Conservation (phyloP, 2,113 vertebrate genomes). For the Gambusia holbrooki region DNA sequence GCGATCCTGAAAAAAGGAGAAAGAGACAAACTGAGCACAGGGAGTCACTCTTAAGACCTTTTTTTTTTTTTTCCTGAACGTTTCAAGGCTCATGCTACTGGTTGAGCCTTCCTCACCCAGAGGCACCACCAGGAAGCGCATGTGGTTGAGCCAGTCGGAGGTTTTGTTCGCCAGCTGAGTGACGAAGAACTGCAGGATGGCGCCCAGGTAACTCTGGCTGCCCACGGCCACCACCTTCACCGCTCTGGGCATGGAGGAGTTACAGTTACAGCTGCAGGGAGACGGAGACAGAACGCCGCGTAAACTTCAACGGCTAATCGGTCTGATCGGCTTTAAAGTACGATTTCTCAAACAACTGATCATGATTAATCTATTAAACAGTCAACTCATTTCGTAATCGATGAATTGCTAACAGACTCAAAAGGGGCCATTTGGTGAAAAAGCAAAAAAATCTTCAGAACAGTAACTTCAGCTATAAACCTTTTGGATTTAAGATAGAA, state of each 20-base stretch:
- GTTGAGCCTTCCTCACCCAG: slow-evolving; percentile 77
- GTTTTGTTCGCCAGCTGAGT: slow-evolving; percentile 90
- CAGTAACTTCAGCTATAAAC: no score
- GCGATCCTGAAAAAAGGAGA: slow-evolving; percentile 79
- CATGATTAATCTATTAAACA: no score
- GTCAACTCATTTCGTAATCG: no score
- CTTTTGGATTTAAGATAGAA: no score
- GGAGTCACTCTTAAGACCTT: neutral
- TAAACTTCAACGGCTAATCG: neutral
- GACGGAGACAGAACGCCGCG: neutral
- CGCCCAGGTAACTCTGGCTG: slow-evolving; percentile 86
- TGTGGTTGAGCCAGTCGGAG: slow-evolving; percentile 89
- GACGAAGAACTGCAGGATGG: slow-evolving; percentile 90
- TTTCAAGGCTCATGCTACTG: neutral
- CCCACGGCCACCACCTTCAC: slow-evolving; percentile 90
- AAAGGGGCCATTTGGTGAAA: no score
- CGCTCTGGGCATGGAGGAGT: slow-evolving; percentile 87
- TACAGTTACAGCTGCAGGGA: slow-evolving; percentile 87
- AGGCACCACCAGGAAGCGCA: slow-evolving; percentile 90
- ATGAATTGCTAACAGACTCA: no score
- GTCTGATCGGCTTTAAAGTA: neutral
- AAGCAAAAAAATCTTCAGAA: no score
- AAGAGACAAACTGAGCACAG: neutral
- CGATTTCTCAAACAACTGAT: no score
- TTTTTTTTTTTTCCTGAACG: neutral